These are phyloP conservation scores for Calidris pygmaea DNA, from an alignment of 2,113 vertebrate species.

Conservation along the genomic window DNA sequence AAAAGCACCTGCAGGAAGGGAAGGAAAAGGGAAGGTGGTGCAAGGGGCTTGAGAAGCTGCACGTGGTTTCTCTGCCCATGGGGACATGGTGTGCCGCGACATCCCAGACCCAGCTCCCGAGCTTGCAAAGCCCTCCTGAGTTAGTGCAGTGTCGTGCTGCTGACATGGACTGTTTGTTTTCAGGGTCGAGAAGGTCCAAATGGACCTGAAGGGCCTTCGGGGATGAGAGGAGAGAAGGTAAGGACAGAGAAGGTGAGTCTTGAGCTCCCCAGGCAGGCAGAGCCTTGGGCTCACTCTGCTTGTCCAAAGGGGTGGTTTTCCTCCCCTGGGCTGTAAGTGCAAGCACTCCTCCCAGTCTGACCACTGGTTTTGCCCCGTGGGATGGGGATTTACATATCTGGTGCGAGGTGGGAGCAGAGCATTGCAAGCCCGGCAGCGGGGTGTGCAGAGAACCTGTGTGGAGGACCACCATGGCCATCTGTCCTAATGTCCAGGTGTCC, in stretches of 20 bases:
- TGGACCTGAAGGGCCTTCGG: constrained; percentile 73
- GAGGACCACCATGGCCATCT: not conserved
- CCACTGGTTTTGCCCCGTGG: not conserved
- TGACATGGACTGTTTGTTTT: not conserved
- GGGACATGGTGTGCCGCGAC: not conserved
- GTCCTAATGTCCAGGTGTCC: not conserved
- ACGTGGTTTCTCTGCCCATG: accelerated
- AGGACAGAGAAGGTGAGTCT: not conserved
- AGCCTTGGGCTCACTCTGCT: accelerated
- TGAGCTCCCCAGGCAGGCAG: not conserved
- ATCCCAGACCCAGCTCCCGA: accelerated
- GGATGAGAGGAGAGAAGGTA: constrained; percentile 84
- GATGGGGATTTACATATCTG: not conserved
- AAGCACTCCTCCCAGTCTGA: not conserved
- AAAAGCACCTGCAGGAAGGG: not conserved
- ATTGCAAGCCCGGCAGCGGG: not conserved
- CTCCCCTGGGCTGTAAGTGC: not conserved
- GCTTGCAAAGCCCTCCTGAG: not conserved
- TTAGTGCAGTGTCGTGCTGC: not conserved
- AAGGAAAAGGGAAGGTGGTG: not conserved
- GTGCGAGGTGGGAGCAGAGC: not conserved
- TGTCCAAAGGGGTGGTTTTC: not conserved
- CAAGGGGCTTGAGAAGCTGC: not conserved
- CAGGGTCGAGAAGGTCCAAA: constrained; percentile 76
- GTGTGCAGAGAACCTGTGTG: not conserved